Percentiles rank a stretch among this genome's conserved stretches.
Conservation (phyloP, 2,888 invertebrate genomes). For the Muschampia plurimacula region DNA sequence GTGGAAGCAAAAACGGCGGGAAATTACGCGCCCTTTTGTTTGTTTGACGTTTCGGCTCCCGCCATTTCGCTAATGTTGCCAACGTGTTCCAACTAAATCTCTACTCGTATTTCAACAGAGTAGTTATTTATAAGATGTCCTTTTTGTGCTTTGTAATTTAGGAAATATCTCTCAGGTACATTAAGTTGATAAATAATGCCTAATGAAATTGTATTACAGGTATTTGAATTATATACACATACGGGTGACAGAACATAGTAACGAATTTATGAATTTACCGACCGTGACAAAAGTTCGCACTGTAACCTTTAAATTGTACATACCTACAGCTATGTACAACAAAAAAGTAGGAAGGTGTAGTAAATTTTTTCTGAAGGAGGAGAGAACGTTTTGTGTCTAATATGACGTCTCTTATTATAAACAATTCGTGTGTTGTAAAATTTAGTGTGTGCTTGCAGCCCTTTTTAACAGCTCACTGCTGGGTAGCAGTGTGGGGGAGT, state of each 20-base stretch:
- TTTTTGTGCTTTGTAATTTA: slow-evolving; percentile 11
- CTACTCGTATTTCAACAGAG: slow-evolving; percentile 14
- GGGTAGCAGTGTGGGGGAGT: too few relatives aligned
- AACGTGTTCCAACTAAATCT: slow-evolving; percentile 39
- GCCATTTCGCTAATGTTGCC: slow-evolving; percentile 49
- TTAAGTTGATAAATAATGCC: slow-evolving; percentile 1
- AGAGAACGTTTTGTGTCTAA: too few relatives aligned
- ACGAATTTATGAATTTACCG: not conserved
- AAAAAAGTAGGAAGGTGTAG: too few relatives aligned
- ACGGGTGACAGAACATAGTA: not conserved
- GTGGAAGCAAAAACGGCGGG: slow-evolving; percentile 41
- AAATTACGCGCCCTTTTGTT: slow-evolving; percentile 44
- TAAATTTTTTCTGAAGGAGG: too few relatives aligned
- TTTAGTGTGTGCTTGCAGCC: too few relatives aligned
- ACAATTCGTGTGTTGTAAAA: too few relatives aligned
- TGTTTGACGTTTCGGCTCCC: slow-evolving; percentile 47
- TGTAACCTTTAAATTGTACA: not conserved
- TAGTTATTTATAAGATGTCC: slow-evolving; percentile 21
- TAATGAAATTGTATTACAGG: not conserved
- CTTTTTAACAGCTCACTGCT: too few relatives aligned
- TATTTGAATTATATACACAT: not conserved
- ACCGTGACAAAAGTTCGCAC: too few relatives aligned
- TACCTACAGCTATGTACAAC: not conserved
- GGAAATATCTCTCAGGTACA: slow-evolving; percentile 33
- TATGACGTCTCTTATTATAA: too few relatives aligned